phyloP scores from a whole-genome alignment of 2,888 invertebrate species.

The Sarcophaga carnaria region DNA sequence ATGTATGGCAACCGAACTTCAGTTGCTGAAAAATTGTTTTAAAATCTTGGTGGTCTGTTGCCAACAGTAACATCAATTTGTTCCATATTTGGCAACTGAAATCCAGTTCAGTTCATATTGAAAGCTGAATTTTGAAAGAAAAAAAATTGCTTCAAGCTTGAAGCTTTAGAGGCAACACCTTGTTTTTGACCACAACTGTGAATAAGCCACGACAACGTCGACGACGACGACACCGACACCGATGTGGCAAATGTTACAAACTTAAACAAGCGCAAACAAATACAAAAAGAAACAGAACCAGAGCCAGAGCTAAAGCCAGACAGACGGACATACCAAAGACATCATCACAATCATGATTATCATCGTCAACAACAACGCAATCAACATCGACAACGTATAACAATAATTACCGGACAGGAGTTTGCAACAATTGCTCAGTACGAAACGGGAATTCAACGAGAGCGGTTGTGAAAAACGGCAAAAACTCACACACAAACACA shows the following conservation, averaged over 20 bases:
- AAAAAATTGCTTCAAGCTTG: not conserved
- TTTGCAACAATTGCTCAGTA: conserved; percentile 73
- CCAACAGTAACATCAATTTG: too few relatives aligned
- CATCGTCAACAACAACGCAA: conserved; percentile 24
- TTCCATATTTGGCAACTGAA: too few relatives aligned
- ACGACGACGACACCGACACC: conserved; percentile 37
- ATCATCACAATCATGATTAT: conserved; percentile 22
- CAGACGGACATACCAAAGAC: conserved; percentile 14
- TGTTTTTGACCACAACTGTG: not conserved
- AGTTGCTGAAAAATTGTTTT: too few relatives aligned
- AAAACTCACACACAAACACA: conserved; percentile 5
- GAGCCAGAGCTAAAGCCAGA: not conserved
- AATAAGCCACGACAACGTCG: conserved; percentile 16
- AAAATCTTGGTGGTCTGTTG: too few relatives aligned
- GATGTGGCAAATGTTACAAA: conserved; percentile 51
- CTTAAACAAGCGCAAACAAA: conserved; percentile 45
- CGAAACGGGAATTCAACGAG: conserved; percentile 77
- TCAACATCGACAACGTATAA: conserved; percentile 31
- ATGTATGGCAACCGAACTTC: too few relatives aligned
- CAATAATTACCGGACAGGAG: conserved; percentile 66
- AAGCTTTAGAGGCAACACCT: not conserved
- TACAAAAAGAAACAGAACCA: not conserved
- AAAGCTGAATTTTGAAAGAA: too few relatives aligned
- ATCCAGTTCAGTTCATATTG: too few relatives aligned
- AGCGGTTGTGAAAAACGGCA: conserved; percentile 72